These are phyloP conservation scores for Nasonia giraulti DNA, from an alignment of 1,140 invertebrate species.

Conservation along the genomic window DNA sequence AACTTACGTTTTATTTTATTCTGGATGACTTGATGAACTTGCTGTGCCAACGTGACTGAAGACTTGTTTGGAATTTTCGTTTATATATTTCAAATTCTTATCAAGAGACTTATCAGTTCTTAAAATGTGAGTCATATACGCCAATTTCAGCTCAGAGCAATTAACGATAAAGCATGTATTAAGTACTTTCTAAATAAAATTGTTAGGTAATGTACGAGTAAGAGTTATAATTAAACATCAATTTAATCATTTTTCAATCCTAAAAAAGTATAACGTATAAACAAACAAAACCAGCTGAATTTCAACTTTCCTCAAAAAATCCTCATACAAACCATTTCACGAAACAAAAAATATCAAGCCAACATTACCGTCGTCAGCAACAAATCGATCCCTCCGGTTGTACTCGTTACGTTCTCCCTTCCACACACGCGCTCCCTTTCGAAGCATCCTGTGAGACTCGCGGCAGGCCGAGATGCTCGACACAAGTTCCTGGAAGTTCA, in stretches of 20 bases:
- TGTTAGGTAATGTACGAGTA: too few relatives aligned
- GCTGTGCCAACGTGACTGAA: neutral
- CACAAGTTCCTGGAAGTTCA: constrained; percentile 61
- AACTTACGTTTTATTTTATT: neutral
- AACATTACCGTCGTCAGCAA: neutral
- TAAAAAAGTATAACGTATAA: too few relatives aligned
- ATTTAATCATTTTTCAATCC: too few relatives aligned
- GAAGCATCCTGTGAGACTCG: neutral
- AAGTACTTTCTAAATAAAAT: too few relatives aligned
- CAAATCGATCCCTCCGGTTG: neutral
- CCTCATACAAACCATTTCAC: too few relatives aligned
- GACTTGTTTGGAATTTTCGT: neutral
- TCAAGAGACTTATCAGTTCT: neutral
- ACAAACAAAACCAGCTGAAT: too few relatives aligned
- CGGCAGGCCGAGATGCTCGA: neutral
- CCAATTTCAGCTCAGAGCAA: too few relatives aligned
- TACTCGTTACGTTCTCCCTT: neutral
- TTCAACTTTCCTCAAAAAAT: too few relatives aligned
- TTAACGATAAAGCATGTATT: too few relatives aligned
- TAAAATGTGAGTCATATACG: neutral
- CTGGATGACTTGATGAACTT: too few relatives aligned
- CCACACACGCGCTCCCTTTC: neutral
- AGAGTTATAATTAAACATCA: too few relatives aligned
- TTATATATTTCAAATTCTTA: neutral
- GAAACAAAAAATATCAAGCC: neutral